Base-by-base conservation (phyloP, 1,140 invertebrate genomes). In the Myzus persicae region DNA sequence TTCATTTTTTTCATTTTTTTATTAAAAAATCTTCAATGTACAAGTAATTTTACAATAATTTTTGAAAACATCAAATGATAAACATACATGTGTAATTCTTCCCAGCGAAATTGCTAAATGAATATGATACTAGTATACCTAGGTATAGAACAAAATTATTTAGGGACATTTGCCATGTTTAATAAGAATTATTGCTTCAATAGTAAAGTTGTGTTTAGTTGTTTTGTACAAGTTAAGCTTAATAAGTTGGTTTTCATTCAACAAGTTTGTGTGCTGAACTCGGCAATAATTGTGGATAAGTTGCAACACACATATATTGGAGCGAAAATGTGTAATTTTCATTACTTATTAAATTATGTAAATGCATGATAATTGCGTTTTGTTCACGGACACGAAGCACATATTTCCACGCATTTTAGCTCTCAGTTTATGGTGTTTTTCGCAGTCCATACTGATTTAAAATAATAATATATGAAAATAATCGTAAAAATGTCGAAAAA, bases 321-420 rank as follows among this genome's bases (percentile, higher is more conserved):
- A 84, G 7, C 81, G 91, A 93, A 93, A 85, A 93, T 82, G 40
- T 93, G 81, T 85, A 40, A 93, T 93, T 40, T 84, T 84, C 36
- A 93, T 93, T 51, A 48, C 44, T 82, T 46, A 82, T 92, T 92
- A 92, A 92, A 81, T 92, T 92, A 84, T 85, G 91, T 84, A 85
- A 93, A 93, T 81, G 91, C 67, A 82, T 18, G 91, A 81, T 93
- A 93, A 93, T 93, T 93, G 81, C 91, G 46, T 93, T 93, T 93
- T 48, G 67, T 93, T 92, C 91, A 92, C 91, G 91, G 91, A 92
- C 91, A 92, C 91, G 91, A 81, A 92, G 46, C 20, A 38, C 91
- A 93, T 67, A 93, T 85, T 93, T 93, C 81, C 81, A 54, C 81
- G 91, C 91, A n/a, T 93, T 93, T 93, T 92, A 93, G 14, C 36